phyloP scores from a whole-genome alignment of 2,888 invertebrate genomes.

The Callinectes sapidus region DNA sequence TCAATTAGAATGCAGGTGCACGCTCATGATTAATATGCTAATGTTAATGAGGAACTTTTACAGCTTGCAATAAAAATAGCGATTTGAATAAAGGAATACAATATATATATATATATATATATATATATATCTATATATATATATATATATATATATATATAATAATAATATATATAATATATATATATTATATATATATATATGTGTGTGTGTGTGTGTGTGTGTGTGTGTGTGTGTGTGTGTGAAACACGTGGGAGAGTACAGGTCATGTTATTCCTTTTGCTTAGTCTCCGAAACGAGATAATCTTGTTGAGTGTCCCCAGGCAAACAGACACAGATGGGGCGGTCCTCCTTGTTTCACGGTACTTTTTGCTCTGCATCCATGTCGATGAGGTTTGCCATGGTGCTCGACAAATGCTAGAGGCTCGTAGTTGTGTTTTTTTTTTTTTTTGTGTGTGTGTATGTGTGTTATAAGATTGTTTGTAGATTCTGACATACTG shows the following conservation, averaged over 20 bases:
- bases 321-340: no score
- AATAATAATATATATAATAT: slow-evolving; percentile 50
- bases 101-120: slow-evolving; percentile 32
- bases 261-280: neutral
- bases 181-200: slow-evolving; percentile 54
- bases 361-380: no score
- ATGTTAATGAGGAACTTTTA: slow-evolving; percentile 15
- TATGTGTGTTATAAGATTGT: no score
- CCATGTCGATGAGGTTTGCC: no score
- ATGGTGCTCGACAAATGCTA: no score
- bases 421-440: no score
- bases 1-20: slow-evolving; percentile 30
- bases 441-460: no score
- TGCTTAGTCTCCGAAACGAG: neutral
- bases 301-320: no score
- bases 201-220: slow-evolving; percentile 30
- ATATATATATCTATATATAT: slow-evolving; percentile 44
- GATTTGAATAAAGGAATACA: slow-evolving; percentile 25
- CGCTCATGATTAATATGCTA: slow-evolving; percentile 24
- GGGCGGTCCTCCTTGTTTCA: no score
- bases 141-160: slow-evolving; percentile 49
- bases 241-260: neutral
- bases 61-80: neutral
- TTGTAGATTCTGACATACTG: no score
- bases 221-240: slow-evolving; percentile 5